These are phyloP conservation scores for Gopherus evgoodei DNA, from an alignment of 2,113 vertebrate species.

Conservation along the genomic window DNA sequence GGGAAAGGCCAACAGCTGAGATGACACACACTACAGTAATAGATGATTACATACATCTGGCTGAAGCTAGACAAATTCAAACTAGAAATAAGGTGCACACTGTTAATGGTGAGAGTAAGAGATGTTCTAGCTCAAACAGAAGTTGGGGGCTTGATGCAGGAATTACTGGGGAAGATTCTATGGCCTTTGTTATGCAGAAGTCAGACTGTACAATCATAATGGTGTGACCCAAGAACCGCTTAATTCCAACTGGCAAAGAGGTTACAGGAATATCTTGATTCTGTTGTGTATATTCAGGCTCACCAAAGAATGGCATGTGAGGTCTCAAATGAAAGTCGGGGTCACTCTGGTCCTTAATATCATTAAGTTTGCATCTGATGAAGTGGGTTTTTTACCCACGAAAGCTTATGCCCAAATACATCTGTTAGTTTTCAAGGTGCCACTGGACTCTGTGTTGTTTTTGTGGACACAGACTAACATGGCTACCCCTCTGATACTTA, in stretches of 20 bases:
- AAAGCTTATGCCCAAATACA: too few species aligned
- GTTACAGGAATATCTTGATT: accelerated
- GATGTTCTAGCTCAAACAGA: not conserved
- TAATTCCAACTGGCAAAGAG: not conserved
- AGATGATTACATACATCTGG: not conserved
- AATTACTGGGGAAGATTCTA: not conserved
- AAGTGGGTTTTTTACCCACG: too few species aligned
- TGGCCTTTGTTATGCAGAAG: not conserved
- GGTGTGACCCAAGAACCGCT: not conserved
- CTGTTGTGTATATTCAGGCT: not conserved
- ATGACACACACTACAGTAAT: not conserved
- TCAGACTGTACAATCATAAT: not conserved
- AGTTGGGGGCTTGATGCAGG: not conserved
- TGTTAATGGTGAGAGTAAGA: not conserved
- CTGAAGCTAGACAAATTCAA: not conserved
- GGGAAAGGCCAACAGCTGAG: not conserved
- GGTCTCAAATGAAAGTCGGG: not conserved
- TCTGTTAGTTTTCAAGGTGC: too few species aligned
- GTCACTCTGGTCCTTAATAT: not conserved
- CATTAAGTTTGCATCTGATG: not conserved
- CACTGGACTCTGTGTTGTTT: too few species aligned
- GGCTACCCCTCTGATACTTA: not conserved
- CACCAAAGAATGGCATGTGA: not conserved
- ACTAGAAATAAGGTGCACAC: not conserved
- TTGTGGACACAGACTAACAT: too few species aligned